Conservation (phyloP, 1,140 invertebrate genomes). For the Spodoptera litura region DNA sequence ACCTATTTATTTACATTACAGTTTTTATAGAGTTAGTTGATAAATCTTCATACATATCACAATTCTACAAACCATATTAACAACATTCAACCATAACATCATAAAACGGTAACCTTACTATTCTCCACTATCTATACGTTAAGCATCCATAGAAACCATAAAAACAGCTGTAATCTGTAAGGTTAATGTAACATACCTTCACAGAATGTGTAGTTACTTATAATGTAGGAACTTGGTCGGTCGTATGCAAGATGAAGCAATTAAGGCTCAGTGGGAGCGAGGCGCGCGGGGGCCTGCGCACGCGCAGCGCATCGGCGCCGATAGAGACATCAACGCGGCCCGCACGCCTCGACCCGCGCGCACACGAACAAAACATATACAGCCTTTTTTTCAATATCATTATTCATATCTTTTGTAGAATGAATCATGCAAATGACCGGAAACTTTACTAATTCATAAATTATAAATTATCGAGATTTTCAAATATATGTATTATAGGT, state of each 20-base stretch:
- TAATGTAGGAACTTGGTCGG: conserved; percentile 74
- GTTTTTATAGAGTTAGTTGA: not conserved
- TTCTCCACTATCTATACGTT: not conserved
- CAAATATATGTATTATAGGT: not conserved
- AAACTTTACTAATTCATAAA: not conserved
- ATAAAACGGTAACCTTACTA: not conserved
- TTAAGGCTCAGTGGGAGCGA: conserved; percentile 77
- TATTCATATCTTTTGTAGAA: conserved; percentile 12
- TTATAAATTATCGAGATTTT: too few relatives aligned
- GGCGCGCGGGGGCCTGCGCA: conserved; percentile 67
- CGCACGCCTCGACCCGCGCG: conserved; percentile 54
- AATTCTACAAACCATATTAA: not conserved
- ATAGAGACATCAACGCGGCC: conserved; percentile 80
- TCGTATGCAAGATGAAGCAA: conserved; percentile 83
- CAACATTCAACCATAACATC: not conserved
- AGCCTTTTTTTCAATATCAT: conserved; percentile 9
- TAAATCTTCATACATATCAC: not conserved
- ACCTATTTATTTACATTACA: not conserved
- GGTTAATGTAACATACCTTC: conserved; percentile 58
- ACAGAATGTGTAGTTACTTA: conserved; percentile 59
- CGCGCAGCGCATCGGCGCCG: conserved; percentile 75
- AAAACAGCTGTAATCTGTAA: conserved; percentile 69
- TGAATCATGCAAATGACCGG: not conserved
- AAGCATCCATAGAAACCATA: conserved; percentile 41
- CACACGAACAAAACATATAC: conserved; percentile 53